Evolutionary conservation across 2,113 vertebrate genomes (phyloP).

Genomic region (Crocuta crocuta): DNA sequence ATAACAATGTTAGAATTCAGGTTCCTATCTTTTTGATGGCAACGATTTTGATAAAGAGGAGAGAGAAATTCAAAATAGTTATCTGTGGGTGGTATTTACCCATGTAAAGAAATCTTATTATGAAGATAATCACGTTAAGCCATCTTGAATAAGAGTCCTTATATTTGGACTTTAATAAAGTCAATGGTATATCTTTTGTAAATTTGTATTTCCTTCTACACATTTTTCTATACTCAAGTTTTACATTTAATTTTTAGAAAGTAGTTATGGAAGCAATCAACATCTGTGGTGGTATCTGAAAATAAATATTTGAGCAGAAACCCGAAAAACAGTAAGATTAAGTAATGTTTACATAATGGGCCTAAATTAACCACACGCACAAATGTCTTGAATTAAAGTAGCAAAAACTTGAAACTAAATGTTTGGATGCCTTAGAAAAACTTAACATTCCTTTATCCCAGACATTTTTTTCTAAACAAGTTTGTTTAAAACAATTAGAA

Average conservation of each 20-base stretch:
- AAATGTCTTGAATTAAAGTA: constrained; percentile 73
- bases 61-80: background rate
- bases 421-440: background rate
- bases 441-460: constrained; percentile 41
- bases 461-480: constrained; percentile 32
- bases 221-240: background rate
- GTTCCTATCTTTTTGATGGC: background rate
- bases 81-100: background rate
- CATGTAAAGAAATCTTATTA: constrained; percentile 64
- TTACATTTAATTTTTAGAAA: constrained; percentile 68
- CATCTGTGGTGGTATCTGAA: constrained; percentile 43
- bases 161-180: constrained; percentile 50
- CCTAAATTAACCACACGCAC: constrained; percentile 29
- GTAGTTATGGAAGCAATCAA: constrained; percentile 51
- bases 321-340: constrained; percentile 31
- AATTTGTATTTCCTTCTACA: constrained; percentile 54
- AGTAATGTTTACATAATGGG: constrained; percentile 66
- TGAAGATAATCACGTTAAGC: constrained; percentile 65
- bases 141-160: constrained; percentile 69
- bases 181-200: background rate
- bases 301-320: constrained; percentile 57
- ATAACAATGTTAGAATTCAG: background rate
- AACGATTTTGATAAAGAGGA: background rate
- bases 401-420: background rate
- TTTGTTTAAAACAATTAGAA: constrained; percentile 62